phyloP scores from a whole-genome alignment of 2,797 vertebrate species.

The Hypotaenidia okinawae region DNA sequence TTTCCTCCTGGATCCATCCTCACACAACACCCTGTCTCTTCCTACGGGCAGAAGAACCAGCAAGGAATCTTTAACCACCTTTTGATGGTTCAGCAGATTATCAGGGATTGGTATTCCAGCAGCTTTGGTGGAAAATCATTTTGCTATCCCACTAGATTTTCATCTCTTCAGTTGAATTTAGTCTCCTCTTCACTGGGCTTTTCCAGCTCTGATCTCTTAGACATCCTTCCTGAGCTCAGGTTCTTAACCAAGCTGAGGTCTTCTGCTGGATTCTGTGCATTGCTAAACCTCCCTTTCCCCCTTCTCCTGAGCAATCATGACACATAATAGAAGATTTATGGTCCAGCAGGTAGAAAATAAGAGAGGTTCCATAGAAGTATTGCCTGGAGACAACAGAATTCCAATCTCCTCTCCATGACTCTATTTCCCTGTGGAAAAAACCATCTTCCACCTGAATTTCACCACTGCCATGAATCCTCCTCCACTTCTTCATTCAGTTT shows the following conservation, averaged over 20 bases:
- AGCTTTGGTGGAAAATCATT: neutral
- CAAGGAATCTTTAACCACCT: neutral
- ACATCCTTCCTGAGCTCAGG: neutral
- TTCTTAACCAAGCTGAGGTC: rapidly evolving
- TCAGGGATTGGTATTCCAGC: neutral
- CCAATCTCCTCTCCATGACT: neutral
- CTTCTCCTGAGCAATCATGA: neutral
- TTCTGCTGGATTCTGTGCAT: neutral
- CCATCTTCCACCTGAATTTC: neutral
- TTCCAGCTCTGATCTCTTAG: neutral
- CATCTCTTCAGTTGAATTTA: neutral
- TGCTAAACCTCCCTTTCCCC: neutral
- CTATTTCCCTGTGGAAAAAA: neutral
- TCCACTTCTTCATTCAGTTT: neutral
- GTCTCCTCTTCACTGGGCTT: neutral
- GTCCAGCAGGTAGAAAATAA: neutral
- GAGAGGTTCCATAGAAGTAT: neutral
- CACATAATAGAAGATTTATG: neutral
- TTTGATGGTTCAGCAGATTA: too few relatives aligned
- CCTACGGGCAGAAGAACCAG: neutral
- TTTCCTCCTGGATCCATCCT: neutral
- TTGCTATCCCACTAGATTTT: neutral
- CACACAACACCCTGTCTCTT: neutral
- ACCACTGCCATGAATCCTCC: rapidly evolving
- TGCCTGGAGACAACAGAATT: neutral